Conservation (phyloP, 2,888 invertebrate species). For the Andrena bicolor region DNA sequence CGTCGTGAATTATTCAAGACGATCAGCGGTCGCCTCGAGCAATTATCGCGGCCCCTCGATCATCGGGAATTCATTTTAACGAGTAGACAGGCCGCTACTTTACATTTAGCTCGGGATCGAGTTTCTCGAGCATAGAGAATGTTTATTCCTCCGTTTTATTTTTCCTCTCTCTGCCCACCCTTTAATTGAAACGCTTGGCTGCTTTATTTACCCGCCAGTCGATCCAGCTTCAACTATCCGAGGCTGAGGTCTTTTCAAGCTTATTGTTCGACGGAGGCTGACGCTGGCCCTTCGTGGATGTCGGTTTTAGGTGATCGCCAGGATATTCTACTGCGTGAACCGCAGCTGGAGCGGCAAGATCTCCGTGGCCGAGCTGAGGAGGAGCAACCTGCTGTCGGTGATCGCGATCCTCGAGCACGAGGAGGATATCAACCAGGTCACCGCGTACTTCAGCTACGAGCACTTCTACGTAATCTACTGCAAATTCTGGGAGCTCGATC, state of each 20-base stretch:
- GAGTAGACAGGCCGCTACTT: not conserved
- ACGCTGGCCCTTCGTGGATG: not conserved
- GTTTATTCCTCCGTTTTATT: not conserved
- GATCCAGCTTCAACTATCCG: not conserved
- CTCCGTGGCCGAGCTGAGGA: slow-evolving; percentile 94
- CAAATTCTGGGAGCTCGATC: slow-evolving; percentile 99
- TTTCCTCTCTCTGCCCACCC: too few species aligned
- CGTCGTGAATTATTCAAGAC: slow-evolving; percentile 54
- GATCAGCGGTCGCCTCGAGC: slow-evolving; percentile 30
- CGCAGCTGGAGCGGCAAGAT: slow-evolving; percentile 98
- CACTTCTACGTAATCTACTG: slow-evolving; percentile 99
- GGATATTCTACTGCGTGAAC: slow-evolving; percentile 99
- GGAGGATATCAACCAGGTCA: slow-evolving; percentile 98
- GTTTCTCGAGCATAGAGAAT: slow-evolving; percentile 1
- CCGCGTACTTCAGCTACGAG: slow-evolving; percentile 97
- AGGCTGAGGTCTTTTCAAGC: too few species aligned
- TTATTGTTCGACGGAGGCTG: too few species aligned
- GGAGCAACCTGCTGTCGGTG: slow-evolving; percentile 94
- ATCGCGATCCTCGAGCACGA: slow-evolving; percentile 94
- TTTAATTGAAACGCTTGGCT: not conserved
- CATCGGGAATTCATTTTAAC: slow-evolving; percentile 24
- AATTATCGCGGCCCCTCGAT: slow-evolving; percentile 37
- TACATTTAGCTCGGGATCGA: not conserved
- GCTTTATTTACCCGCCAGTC: slow-evolving; percentile 14
- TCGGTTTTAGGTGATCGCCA: slow-evolving; percentile 93